Percentiles rank a stretch among this genome's conserved stretches.
phyloP scores from a whole-genome alignment of 2,797 vertebrate genomes.

The Phrynocephalus guinanensis region DNA sequence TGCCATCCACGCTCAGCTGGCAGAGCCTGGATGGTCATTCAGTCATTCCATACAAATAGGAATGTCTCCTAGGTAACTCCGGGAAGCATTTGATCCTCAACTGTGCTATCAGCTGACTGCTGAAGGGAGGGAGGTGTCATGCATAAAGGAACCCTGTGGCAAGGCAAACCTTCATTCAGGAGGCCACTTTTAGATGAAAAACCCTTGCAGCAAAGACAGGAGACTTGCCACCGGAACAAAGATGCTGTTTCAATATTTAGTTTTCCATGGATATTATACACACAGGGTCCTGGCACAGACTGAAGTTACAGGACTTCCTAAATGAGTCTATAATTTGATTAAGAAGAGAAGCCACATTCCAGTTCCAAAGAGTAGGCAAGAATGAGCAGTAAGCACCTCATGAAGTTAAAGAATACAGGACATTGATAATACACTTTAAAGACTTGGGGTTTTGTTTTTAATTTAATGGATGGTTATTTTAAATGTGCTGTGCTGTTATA shows the following conservation, averaged over 20 bases:
- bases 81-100: background rate
- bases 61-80: fast-evolving
- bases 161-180: background rate
- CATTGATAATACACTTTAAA: background rate
- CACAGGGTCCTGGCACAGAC: no score
- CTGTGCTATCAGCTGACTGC: background rate
- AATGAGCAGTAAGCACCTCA: background rate
- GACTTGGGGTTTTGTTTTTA: background rate
- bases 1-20: background rate
- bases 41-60: background rate
- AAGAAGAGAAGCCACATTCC: background rate
- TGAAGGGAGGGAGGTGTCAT: background rate
- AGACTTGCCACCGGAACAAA: background rate
- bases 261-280: background rate
- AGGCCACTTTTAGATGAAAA: fast-evolving
- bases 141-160: fast-evolving
- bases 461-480: background rate
- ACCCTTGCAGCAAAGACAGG: background rate
- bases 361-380: background rate
- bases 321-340: background rate
- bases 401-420: background rate
- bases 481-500: background rate
- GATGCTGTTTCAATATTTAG: background rate
- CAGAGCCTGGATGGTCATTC: background rate
- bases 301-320: background rate